A percentile compares a stretch with the other conserved stretches of the same genome.
These are phyloP conservation scores for Agrotis exclamationis DNA, from an alignment of 2,888 invertebrate genomes.

Conservation along the genomic window DNA sequence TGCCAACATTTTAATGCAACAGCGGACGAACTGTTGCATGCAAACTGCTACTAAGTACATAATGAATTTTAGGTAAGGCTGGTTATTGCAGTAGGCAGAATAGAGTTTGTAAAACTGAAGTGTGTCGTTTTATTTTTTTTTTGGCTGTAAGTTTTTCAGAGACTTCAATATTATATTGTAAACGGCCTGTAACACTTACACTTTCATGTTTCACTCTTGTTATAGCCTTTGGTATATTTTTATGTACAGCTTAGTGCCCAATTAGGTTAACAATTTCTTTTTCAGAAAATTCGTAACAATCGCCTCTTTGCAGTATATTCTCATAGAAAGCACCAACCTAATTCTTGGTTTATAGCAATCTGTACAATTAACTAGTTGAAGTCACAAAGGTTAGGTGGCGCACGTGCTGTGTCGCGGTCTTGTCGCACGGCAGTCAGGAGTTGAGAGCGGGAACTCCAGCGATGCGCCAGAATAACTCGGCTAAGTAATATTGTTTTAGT, in stretches of 20 bases:
- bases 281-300: conserved; percentile 35
- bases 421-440: conserved; percentile 42
- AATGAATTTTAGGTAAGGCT: conserved; percentile 58
- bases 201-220: conserved; percentile 15
- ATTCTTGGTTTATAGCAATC: conserved; percentile 24
- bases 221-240: conserved; percentile 19
- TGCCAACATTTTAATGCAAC: conserved; percentile 55
- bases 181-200: conserved; percentile 9
- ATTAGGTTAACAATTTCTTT: conserved; percentile 46
- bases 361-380: conserved; percentile 16
- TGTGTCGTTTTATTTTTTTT: conserved; percentile 15
- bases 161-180: conserved; percentile 18
- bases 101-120: conserved; percentile 47
- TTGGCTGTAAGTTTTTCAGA: conserved; percentile 2
- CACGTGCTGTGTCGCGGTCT: conserved; percentile 36
- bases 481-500: conserved; percentile 89
- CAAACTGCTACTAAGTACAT: conserved; percentile 61
- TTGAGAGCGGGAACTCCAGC: conserved; percentile 33
- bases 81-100: conserved; percentile 46
- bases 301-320: conserved; percentile 9
- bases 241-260: conserved; percentile 31
- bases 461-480: conserved; percentile 71
- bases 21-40: conserved; percentile 64
- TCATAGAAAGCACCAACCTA: conserved; percentile 30
- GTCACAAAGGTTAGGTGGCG: conserved; percentile 24